A percentile compares a stretch with the other conserved stretches of the same genome.
Evolutionary conservation across 2,113 vertebrate species (phyloP).

Genomic region (Cryptoleucopteryx plumbea): DNA sequence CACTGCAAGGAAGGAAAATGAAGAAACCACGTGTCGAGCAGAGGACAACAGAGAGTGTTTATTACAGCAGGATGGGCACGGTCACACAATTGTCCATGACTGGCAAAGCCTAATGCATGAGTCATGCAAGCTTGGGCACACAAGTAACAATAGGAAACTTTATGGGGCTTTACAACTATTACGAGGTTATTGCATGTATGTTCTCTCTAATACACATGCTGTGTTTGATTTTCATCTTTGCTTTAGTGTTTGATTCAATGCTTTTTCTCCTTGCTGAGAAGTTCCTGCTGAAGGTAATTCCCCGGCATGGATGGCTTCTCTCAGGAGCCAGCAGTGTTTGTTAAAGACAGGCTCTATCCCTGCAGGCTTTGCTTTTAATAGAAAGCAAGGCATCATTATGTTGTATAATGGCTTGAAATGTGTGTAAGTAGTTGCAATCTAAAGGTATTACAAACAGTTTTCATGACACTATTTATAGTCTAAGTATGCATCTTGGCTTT

Average conservation of each 20-base stretch:
- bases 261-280: background rate
- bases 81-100: background rate
- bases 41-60: background rate
- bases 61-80: background rate
- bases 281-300: background rate
- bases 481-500: background rate
- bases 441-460: background rate
- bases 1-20: background rate
- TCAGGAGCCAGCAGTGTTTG: background rate
- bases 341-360: background rate
- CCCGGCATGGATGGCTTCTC: background rate
- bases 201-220: background rate
- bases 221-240: background rate
- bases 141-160: constrained; percentile 1
- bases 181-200: background rate
- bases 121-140: background rate
- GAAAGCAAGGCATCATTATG: background rate
- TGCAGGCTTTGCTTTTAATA: background rate
- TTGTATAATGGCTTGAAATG: background rate
- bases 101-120: background rate
- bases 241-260: background rate
- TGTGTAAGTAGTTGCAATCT: background rate
- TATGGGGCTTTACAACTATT: background rate
- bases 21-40: background rate
- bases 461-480: background rate